phyloP scores from a whole-genome alignment of 2,888 invertebrate genomes.

The Hypomecis punctinalis region DNA sequence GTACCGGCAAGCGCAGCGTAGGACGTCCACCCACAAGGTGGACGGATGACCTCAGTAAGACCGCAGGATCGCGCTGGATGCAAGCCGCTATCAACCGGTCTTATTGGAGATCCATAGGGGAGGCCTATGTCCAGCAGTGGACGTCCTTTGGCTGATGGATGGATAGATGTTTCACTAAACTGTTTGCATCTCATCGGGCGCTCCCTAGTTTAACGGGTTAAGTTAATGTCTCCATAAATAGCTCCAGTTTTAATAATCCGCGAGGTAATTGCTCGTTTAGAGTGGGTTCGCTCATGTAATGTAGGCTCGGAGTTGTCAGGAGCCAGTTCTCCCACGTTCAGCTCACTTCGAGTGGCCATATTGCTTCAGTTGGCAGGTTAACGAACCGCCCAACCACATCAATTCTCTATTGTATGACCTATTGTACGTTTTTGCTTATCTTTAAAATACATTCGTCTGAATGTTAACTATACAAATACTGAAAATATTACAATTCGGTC shows the following conservation, averaged over 20 bases:
- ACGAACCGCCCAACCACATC: constrained; percentile 62
- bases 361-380: constrained; percentile 64
- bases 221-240: constrained; percentile 64
- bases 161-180: constrained; percentile 17
- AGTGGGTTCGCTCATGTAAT: constrained; percentile 54
- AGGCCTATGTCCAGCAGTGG: too few species aligned
- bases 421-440: constrained; percentile 58
- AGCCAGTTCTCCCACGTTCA: constrained; percentile 80
- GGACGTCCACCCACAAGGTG: too few species aligned
- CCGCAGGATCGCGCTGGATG: too few species aligned
- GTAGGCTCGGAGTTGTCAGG: constrained; percentile 59
- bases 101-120: too few species aligned
- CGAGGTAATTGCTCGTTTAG: constrained; percentile 61
- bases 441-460: constrained; percentile 46
- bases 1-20: too few species aligned
- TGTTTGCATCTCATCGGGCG: constrained; percentile 23
- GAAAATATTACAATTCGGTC: constrained; percentile 10
- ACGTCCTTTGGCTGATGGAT: too few species aligned
- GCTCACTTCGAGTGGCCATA: constrained; percentile 51
- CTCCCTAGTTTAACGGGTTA: constrained; percentile 42
- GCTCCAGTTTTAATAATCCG: constrained; percentile 64
- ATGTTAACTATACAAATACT: constrained; percentile 47
- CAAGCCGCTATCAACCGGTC: too few species aligned
- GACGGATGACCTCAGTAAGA: too few species aligned
- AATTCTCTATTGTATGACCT: constrained; percentile 48